Conservation (phyloP, 1,140 invertebrate genomes). For the Phymorhynchus buccinoides region DNA sequence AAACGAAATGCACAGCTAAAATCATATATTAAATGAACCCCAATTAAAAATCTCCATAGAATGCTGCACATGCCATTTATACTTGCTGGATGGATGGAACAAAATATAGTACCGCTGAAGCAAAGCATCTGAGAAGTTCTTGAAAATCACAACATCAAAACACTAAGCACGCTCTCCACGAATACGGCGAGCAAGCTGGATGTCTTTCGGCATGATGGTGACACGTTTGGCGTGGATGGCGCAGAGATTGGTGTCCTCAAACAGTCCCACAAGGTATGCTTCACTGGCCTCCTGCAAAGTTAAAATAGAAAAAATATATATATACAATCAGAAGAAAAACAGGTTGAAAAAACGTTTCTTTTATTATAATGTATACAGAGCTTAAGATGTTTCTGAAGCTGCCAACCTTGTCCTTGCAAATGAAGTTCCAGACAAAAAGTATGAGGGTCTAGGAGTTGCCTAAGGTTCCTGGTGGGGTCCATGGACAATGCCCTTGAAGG, state of each 20-base stretch:
- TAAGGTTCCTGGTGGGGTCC: no score
- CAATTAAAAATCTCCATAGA: background rate
- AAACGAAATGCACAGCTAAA: background rate
- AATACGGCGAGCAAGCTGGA: conserved; percentile 34
- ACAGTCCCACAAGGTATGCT: conserved; percentile 89
- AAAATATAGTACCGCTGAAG: background rate
- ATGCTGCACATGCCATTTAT: background rate
- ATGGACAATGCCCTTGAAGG: no score
- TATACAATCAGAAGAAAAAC: no score
- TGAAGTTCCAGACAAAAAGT: no score
- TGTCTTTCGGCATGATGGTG: conserved; percentile 34
- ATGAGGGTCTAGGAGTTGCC: no score
- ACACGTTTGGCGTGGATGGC: conserved; percentile 64
- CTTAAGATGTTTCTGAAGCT: no score
- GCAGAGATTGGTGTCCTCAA: conserved; percentile 53
- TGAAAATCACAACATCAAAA: background rate
- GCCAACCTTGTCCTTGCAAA: no score
- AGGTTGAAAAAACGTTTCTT: no score
- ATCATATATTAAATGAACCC: background rate
- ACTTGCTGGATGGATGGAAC: background rate
- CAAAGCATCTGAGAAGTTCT: background rate
- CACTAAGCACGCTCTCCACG: conserved; percentile 22
- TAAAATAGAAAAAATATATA: background rate
- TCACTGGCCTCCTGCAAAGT: conserved; percentile 86
- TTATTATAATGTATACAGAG: no score